Evolutionary conservation across 35 echinoderm and acorn worm species (phyloP).

Genomic region (Eucidaris tribuloides): DNA sequence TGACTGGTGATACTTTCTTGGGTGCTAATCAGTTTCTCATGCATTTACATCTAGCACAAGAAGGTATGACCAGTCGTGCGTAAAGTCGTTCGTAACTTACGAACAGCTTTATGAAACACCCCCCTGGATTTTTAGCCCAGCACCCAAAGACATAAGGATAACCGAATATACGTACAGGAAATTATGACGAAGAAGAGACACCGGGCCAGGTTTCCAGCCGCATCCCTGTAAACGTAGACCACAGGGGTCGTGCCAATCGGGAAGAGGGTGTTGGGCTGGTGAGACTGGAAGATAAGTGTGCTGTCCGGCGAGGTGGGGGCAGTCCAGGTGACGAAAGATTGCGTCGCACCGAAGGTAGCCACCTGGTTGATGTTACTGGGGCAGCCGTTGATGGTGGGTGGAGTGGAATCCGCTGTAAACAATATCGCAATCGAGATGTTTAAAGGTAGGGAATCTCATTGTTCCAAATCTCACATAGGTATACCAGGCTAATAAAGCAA

Average conservation of each 20-base stretch:
- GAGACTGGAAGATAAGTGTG: not conserved
- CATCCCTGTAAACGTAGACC: constrained; percentile 63
- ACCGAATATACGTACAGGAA: not conserved
- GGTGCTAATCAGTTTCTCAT: no score
- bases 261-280: constrained; percentile 47
- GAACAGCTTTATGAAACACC: not conserved
- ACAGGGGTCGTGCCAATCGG: constrained; percentile 41
- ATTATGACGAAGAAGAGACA: constrained; percentile 66
- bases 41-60: no score
- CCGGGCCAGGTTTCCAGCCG: constrained; percentile 23
- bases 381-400: constrained; percentile 44
- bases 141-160: not conserved
- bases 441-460: no score
- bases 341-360: constrained; percentile 27
- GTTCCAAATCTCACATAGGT: no score
- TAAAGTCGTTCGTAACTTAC: not conserved
- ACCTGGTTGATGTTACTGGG: constrained; percentile 21
- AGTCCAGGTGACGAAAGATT: constrained; percentile 27
- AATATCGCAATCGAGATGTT: no score
- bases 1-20: no score
- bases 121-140: not conserved
- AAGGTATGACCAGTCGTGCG: not conserved
- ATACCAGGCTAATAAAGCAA: no score
- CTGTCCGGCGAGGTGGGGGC: constrained; percentile 71
- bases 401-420: constrained; percentile 43